Base-by-base conservation (phyloP, 2,888 invertebrate genomes). In the Gari tellinella region DNA sequence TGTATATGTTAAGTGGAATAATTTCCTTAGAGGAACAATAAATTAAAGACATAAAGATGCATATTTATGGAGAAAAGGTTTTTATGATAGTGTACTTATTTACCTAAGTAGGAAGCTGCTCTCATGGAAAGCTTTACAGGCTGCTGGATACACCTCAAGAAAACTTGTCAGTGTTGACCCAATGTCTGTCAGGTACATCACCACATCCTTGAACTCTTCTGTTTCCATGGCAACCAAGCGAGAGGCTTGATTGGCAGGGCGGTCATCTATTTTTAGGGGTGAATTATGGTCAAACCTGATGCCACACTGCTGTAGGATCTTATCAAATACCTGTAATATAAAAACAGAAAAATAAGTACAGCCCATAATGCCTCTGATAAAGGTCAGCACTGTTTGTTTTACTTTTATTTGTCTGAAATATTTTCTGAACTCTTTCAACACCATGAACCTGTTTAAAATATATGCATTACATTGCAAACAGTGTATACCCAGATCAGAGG, bases 161-260 rank as follows among this genome's bases (percentile, higher is more conserved):
- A 96, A 95, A 81, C 95, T 92, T 85, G 94, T 93, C 53, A 96
- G 86, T 0, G 95, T 95, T 86, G 94, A 94, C 0, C 95, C 93
- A 15, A 94, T 94, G 87, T 97, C 96, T 63, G 95, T 88, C 41
- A 95, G 89, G 84, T 95, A 95, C 45, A 95, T 89, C 0, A 95
- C 93, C 38, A 96, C 89, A 88, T 96, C 96, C 75, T 94, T 93
- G n/a, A 95, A 86, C 15, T 88, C 86, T 23, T 64, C 48, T 14
- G 85, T 83, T 66, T 89, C 84, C 65, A 90, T 85, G 48, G 84
- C 55, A 41, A 80, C 77, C 40, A 91, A 83, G 15, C 65, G 43
- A 7, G 66, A 21, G 15, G 61, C 57, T 21, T 60, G 64, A 5
- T 53, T 67, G 40, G 37, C 57, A 3, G 45, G 62, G 17, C 46